Evolutionary conservation across 2,888 invertebrate species (phyloP).

Genomic region (Rotaria magnacalcarata): DNA sequence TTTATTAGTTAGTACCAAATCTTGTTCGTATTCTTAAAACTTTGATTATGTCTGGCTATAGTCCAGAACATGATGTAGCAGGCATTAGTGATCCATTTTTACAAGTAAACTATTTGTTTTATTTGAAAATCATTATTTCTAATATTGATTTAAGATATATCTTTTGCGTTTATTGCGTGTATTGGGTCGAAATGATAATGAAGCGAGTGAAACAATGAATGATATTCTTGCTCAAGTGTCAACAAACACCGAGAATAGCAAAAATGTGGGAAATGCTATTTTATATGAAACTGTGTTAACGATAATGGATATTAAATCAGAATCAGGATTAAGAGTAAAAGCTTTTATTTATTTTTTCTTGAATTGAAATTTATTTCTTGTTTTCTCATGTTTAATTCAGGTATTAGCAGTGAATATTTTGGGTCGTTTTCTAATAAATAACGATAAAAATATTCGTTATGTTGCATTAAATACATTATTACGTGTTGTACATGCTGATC

Average conservation of each 20-base stretch:
- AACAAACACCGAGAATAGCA: conserved; percentile 98
- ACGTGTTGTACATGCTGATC: conserved; percentile 83
- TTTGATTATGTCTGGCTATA: conserved; percentile 93
- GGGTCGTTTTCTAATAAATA: conserved; percentile 92
- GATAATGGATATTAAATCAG: conserved; percentile 98
- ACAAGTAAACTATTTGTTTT: conserved; percentile 69
- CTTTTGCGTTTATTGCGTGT: conserved; percentile 79
- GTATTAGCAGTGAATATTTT: conserved; percentile 93
- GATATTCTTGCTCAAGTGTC: conserved; percentile 95
- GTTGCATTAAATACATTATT: conserved; percentile 93
- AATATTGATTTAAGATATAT: background rate
- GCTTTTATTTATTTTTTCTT: background rate
- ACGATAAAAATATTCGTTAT: conserved; percentile 97
- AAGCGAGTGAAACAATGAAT: conserved; percentile 98
- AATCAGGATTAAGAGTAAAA: conserved; percentile 78
- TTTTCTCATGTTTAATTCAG: conserved; percentile 54
- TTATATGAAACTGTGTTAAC: conserved; percentile 98
- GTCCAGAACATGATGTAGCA: conserved; percentile 98
- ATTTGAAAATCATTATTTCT: background rate
- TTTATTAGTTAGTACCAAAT: conserved; percentile 85
- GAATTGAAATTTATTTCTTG: background rate
- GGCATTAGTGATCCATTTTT: conserved; percentile 98
- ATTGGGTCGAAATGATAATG: conserved; percentile 88
- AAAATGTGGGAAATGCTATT: conserved; percentile 99
- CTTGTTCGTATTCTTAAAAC: conserved; percentile 96